Evolutionary conservation across 2,113 vertebrate species (phyloP).

Genomic region (Pagrus major): DNA sequence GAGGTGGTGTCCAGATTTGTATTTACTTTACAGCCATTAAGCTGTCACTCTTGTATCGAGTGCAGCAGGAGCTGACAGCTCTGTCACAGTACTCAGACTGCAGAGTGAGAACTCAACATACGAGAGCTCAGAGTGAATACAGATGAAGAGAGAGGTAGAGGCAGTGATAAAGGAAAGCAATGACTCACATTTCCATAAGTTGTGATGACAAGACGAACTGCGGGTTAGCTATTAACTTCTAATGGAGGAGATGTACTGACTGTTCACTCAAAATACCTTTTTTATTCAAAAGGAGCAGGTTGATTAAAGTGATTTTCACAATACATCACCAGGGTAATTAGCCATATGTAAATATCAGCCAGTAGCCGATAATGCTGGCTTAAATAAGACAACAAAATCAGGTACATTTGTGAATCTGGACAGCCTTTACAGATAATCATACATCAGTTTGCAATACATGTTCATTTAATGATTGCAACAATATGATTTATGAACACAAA

Average conservation of each 20-base stretch:
- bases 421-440: background rate
- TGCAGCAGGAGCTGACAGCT: conserved; percentile 27
- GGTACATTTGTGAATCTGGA: too few relatives aligned
- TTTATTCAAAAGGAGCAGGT: background rate
- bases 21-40: conserved; percentile 23
- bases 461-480: background rate
- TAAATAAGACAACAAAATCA: background rate
- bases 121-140: conserved; percentile 8
- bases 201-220: background rate
- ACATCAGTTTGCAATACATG: background rate
- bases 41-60: conserved; percentile 20
- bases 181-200: background rate
- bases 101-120: background rate
- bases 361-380: too few relatives aligned
- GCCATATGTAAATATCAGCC: too few relatives aligned
- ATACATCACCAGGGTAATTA: too few relatives aligned
- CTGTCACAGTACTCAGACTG: conserved; percentile 4
- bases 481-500: background rate
- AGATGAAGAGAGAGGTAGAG: background rate
- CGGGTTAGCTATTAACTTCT: background rate
- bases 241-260: background rate
- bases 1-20: conserved; percentile 13
- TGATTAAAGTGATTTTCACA: background rate
- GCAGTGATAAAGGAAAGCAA: background rate
- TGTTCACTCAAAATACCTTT: background rate